Base-by-base conservation (phyloP, 1,140 invertebrate species). In the Branchinecta lynchi region DNA sequence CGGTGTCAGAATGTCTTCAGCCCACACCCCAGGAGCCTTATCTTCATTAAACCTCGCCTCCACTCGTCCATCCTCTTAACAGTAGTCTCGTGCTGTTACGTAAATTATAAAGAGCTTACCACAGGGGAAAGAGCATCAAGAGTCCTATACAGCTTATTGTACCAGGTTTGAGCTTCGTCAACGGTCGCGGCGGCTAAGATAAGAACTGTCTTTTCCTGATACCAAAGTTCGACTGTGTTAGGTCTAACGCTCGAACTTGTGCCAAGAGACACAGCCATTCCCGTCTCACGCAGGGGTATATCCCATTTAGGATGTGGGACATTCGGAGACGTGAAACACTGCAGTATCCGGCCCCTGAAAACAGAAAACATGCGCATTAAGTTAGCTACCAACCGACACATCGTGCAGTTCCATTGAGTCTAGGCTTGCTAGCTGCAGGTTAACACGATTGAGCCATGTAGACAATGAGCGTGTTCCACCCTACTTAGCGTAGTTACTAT, bases 101-200 rank as follows among this genome's bases (percentile, higher is more conserved):
- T n/a, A n/a, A n/a, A n/a, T n/a, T n/a, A n/a, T n/a, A n/a, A n/a
- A 32, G 32, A 20, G 17, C 51, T 60, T 60, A 60, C 51, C 51
- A 60, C 51, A 12, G 51, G 51, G 12, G 51, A 60, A 60, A 60
- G 51, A 60, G 51, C 51, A 20, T 60, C 51, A 60, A 60, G 51
- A 20, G 51, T 60, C 17, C 51, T 12, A 20, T 20, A 15, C 12
- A 60, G 3, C 51, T 60, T 60, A 6, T 12, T 15, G 51, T 15
- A 60, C 51, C 51, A 60, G 12, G 12, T 60, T 12, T 60, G 17
- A 60, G 51, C 51, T 60, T 60, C 51, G 12, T 60, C 51, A 15
- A 6, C 12, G 17, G 12, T 60, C 12, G 51, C 12, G 17, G 51
- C 51, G 51, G 51, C 51, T 20, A 60, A 60, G 17, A 60, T 60